A percentile compares a stretch with the other conserved stretches of the same genome.
Evolutionary conservation across 1,140 invertebrate species (phyloP).

Genomic region (Drosophila pseudoobscura): DNA sequence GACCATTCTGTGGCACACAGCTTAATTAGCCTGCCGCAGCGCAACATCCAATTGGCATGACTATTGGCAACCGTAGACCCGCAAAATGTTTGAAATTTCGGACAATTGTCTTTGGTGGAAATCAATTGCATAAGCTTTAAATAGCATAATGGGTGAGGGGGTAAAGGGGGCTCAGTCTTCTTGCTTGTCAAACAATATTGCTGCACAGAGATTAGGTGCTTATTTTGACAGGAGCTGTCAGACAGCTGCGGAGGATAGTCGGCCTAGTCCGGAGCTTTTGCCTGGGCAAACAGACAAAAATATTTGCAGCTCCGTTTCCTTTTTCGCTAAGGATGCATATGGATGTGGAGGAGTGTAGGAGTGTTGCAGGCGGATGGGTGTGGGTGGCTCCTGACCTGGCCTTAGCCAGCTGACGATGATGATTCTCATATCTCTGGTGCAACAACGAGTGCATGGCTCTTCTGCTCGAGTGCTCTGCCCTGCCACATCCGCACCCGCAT

Average conservation of each 20-base stretch:
- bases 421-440: conserved; percentile 71
- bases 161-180: background rate
- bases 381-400: background rate
- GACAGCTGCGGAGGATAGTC: conserved; percentile 53
- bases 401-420: conserved; percentile 53
- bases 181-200: conserved; percentile 66
- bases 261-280: conserved; percentile 8
- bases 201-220: conserved; percentile 65
- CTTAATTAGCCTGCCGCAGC: conserved; percentile 49
- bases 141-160: background rate
- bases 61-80: conserved; percentile 23
- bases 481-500: conserved; percentile 19
- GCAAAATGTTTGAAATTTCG: conserved; percentile 10
- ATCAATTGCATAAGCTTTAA: conserved; percentile 31
- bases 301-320: conserved; percentile 35
- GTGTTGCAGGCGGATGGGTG: no score
- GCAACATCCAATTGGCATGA: conserved; percentile 45
- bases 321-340: background rate
- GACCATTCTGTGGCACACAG: conserved; percentile 8
- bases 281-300: conserved; percentile 60
- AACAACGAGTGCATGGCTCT: conserved; percentile 61
- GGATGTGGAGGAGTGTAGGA: background rate
- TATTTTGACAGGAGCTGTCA: conserved; percentile 78
- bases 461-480: conserved; percentile 69
- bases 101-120: conserved; percentile 24